Conservation (phyloP, 2,888 invertebrate species). For the Orchesella flavescens region DNA sequence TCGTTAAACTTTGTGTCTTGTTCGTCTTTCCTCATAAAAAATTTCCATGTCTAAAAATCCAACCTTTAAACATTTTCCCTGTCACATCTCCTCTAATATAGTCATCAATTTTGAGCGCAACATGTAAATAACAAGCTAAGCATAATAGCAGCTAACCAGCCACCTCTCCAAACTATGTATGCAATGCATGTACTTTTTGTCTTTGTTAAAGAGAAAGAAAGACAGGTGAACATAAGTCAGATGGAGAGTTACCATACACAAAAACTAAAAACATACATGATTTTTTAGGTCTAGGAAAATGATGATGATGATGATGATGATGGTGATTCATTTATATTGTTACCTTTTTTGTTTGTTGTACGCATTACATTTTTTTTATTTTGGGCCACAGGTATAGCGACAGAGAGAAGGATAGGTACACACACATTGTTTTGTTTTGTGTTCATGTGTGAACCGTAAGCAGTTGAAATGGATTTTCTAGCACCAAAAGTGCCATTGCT, state of each 20-base stretch:
- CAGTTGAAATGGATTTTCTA: conserved; percentile 48
- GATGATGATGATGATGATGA: conserved; percentile 21
- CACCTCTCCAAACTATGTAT: background rate
- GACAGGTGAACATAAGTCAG: background rate
- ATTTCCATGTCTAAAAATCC: background rate
- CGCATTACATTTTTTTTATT: too few relatives aligned
- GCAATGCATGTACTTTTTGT: background rate
- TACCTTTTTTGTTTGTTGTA: conserved; percentile 7
- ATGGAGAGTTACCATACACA: conserved; percentile 18
- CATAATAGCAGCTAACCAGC: background rate
- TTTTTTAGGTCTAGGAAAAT: background rate
- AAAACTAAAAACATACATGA: conserved; percentile 8
- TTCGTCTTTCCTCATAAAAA: too few relatives aligned
- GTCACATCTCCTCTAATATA: conserved; percentile 56
- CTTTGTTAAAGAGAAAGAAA: background rate
- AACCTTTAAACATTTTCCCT: conserved; percentile 30
- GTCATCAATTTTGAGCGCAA: conserved; percentile 58
- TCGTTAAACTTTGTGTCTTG: too few relatives aligned
- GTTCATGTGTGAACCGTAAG: conserved; percentile 43
- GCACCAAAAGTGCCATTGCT: conserved; percentile 46
- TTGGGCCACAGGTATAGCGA: too few relatives aligned
- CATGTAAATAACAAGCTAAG: conserved; percentile 27
- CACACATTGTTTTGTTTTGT: conserved; percentile 40
- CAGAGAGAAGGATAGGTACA: background rate
- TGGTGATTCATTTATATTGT: conserved; percentile 33